Conservation (phyloP, 2,888 invertebrate genomes). For the Aphodius granarius region DNA sequence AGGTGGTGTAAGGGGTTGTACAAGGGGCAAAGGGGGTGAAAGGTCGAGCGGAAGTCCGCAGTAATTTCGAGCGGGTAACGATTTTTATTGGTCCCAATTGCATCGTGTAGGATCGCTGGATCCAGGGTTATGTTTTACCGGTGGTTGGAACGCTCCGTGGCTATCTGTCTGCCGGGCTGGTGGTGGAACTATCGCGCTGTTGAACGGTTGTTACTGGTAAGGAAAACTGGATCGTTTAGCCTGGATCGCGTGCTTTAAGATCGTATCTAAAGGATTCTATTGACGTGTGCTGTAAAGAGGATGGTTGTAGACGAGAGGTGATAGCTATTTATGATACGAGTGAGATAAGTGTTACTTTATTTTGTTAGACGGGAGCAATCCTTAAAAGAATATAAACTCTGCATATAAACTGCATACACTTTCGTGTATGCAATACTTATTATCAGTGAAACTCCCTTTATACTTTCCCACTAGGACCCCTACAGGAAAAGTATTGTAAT, state of each 20-base stretch:
- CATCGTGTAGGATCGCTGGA: conserved; percentile 6
- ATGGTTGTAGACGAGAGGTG: too few relatives aligned
- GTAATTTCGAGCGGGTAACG: conserved; percentile 23
- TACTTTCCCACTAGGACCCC: too few relatives aligned
- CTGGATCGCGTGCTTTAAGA: neutral
- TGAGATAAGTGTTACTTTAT: too few relatives aligned
- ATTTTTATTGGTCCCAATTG: conserved; percentile 27
- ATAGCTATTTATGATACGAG: too few relatives aligned
- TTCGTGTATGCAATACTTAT: too few relatives aligned
- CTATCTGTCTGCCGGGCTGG: neutral
- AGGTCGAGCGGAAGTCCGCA: conserved; percentile 18
- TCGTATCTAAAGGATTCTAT: neutral
- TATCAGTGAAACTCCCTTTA: too few relatives aligned
- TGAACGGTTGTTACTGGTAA: neutral
- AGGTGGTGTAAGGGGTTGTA: neutral
- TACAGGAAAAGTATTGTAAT: too few relatives aligned
- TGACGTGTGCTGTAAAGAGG: neutral
- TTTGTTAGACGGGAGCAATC: too few relatives aligned
- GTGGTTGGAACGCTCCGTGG: neutral
- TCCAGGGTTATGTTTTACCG: neutral
- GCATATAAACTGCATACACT: too few relatives aligned
- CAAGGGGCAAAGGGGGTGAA: conserved; percentile 6
- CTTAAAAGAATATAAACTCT: too few relatives aligned
- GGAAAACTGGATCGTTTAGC: neutral
- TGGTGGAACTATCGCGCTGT: neutral